phyloP scores from a whole-genome alignment of 2,113 vertebrate genomes.

The Brachyistius frenatus region DNA sequence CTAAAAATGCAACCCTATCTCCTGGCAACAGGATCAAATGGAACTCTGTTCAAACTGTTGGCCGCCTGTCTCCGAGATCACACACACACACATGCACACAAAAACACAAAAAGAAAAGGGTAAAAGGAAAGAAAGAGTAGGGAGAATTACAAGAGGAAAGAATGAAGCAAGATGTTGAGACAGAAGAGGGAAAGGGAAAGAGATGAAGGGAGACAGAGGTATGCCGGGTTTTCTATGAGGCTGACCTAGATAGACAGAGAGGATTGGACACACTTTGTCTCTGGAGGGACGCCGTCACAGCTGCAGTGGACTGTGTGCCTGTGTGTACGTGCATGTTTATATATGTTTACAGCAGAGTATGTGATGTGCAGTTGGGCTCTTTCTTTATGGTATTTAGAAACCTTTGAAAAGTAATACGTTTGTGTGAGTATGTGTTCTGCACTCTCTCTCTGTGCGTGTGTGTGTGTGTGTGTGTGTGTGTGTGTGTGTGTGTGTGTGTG shows the following conservation, averaged over 20 bases:
- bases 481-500: background rate
- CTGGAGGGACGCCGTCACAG: constrained; percentile 67
- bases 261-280: constrained; percentile 77
- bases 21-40: constrained; percentile 32
- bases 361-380: constrained; percentile 3
- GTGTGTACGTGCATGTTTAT: constrained; percentile 39
- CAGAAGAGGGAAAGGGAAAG: constrained; percentile 30
- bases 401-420: constrained; percentile 20
- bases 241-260: constrained; percentile 75
- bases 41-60: constrained; percentile 33
- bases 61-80: constrained; percentile 24
- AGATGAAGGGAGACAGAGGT: constrained; percentile 40
- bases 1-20: constrained; percentile 46
- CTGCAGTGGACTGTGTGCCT: constrained; percentile 55
- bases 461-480: too few species aligned
- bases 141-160: constrained; percentile 26
- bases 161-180: constrained; percentile 57
- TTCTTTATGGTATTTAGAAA: constrained; percentile 20
- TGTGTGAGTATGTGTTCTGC: background rate
- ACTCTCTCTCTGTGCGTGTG: too few species aligned
- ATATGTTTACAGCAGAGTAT: constrained; percentile 43
- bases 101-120: background rate
- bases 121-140: constrained; percentile 8
- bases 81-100: background rate
- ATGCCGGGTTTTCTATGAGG: constrained; percentile 62